phyloP scores from a whole-genome alignment of 92 coral and sea anemone species.

The Epizoanthus scotinus region DNA sequence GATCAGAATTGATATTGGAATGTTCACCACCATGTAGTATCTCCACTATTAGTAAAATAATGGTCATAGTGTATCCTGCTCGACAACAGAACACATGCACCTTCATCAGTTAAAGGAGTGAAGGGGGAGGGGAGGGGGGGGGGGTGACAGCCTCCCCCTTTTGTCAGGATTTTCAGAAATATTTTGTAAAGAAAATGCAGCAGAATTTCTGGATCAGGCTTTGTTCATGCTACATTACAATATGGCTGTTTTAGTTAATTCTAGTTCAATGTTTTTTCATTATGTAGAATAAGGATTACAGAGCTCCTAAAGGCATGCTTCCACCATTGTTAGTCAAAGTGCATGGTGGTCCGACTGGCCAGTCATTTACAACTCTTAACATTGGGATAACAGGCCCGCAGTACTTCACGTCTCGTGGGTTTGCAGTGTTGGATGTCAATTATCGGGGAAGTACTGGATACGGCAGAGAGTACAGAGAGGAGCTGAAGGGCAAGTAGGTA shows the following conservation, averaged over 20 bases:
- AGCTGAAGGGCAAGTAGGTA: constrained; percentile 67
- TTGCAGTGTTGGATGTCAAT: constrained; percentile 90
- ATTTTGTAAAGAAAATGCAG: too few relatives aligned
- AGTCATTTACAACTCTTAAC: constrained; percentile 63
- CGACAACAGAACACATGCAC: not conserved
- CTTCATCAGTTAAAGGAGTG: too few relatives aligned
- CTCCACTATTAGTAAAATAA: not conserved
- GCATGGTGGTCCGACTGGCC: constrained; percentile 90
- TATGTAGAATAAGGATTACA: constrained; percentile 80
- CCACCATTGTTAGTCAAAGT: constrained; percentile 90
- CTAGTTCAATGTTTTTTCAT: not conserved
- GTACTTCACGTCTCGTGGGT: constrained; percentile 86
- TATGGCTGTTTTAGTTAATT: not conserved
- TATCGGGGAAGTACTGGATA: constrained; percentile 93
- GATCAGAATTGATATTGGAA: too few relatives aligned
- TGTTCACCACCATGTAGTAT: not conserved
- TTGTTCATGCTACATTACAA: not conserved
- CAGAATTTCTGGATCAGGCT: not conserved
- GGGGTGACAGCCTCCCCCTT: too few relatives aligned
- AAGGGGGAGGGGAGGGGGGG: too few relatives aligned
- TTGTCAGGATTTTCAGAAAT: too few relatives aligned
- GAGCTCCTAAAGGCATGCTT: constrained; percentile 73
- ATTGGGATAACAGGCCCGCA: constrained; percentile 52
- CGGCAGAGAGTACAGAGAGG: constrained; percentile 77
- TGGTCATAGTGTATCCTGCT: not conserved